phyloP scores from a whole-genome alignment of 2,888 invertebrate species.

The Netelia virgata region DNA sequence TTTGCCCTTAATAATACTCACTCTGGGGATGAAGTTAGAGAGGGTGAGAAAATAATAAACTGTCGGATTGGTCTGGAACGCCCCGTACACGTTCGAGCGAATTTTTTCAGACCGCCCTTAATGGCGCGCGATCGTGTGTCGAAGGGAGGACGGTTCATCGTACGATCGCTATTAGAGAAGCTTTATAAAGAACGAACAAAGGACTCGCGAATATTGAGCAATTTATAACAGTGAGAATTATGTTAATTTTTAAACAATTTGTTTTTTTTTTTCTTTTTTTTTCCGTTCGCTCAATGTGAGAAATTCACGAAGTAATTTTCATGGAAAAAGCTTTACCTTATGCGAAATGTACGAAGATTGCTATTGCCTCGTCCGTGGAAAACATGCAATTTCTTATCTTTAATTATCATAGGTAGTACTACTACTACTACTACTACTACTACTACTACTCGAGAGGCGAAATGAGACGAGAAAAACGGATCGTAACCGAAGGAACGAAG shows the following conservation, averaged over 20 bases:
- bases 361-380: background rate
- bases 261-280: too few relatives aligned
- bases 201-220: too few relatives aligned
- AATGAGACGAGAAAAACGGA: background rate
- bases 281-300: too few relatives aligned
- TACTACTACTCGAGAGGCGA: background rate
- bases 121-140: slow-evolving; percentile 79
- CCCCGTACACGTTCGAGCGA: slow-evolving; percentile 67
- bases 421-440: too few relatives aligned
- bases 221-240: too few relatives aligned
- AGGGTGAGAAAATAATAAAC: too few relatives aligned
- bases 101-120: slow-evolving; percentile 78
- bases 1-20: too few relatives aligned
- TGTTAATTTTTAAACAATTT: too few relatives aligned
- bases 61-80: too few relatives aligned
- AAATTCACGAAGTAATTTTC: too few relatives aligned
- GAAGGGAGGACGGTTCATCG: slow-evolving; percentile 69
- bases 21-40: too few relatives aligned
- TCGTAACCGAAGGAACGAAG: background rate
- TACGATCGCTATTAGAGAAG: background rate
- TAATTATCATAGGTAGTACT: background rate
- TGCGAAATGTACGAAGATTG: background rate
- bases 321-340: too few relatives aligned
- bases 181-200: background rate
- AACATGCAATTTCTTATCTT: slow-evolving; percentile 8